Evolutionary conservation across 2,888 invertebrate genomes (phyloP).

Genomic region (Pandemis corylana): DNA sequence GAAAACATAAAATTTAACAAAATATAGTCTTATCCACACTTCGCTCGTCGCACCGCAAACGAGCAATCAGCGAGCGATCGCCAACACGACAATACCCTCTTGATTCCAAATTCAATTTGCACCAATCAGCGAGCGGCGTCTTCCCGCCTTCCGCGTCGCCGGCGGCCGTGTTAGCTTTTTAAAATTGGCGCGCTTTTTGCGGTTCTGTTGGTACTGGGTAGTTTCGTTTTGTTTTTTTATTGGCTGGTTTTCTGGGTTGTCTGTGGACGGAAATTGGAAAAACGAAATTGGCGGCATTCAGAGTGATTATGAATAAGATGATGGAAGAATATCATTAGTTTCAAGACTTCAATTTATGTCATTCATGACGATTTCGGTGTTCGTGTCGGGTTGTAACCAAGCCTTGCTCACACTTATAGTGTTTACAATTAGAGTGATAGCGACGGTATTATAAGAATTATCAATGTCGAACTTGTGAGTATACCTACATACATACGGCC

Average conservation of each 20-base stretch:
- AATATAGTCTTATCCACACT: slow-evolving; percentile 55
- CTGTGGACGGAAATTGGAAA: neutral
- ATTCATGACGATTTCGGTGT: too few relatives aligned
- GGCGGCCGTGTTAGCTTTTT: slow-evolving; percentile 67
- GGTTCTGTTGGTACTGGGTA: slow-evolving; percentile 47
- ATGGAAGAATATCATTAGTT: too few relatives aligned
- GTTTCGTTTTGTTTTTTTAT: slow-evolving; percentile 38
- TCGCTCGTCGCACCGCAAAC: slow-evolving; percentile 75
- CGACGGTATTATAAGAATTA: too few relatives aligned
- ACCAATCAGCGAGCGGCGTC: slow-evolving; percentile 83
- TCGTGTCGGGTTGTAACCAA: too few relatives aligned
- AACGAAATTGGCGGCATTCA: neutral
- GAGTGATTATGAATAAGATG: neutral
- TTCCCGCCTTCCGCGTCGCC: slow-evolving; percentile 79
- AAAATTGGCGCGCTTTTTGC: slow-evolving; percentile 48
- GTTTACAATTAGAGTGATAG: too few relatives aligned
- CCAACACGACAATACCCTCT: slow-evolving; percentile 82
- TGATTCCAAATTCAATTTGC: slow-evolving; percentile 84
- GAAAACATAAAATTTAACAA: neutral
- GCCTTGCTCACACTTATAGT: neutral
- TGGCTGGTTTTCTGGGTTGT: neutral
- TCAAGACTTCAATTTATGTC: too few relatives aligned
- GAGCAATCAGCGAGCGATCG: slow-evolving; percentile 84
- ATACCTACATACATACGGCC: too few relatives aligned
- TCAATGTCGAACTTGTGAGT: too few relatives aligned